phyloP scores from a whole-genome alignment of 2,797 vertebrate genomes.

The Rhincodon typus region DNA sequence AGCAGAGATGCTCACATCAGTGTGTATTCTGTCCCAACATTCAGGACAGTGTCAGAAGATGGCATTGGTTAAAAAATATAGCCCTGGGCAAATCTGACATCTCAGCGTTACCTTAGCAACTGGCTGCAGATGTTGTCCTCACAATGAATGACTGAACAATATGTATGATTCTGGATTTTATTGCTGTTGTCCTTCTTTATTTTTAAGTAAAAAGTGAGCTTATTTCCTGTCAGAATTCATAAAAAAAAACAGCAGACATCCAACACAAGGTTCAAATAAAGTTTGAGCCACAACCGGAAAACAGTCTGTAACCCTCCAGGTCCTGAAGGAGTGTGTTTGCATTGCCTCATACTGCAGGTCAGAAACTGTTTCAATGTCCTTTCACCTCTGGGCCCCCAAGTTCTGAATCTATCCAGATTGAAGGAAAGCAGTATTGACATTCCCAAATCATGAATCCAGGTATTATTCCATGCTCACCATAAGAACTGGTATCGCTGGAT shows the following conservation, averaged over 20 bases:
- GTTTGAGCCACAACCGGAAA: slow-evolving; percentile 25
- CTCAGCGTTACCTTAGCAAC: slow-evolving; percentile 30
- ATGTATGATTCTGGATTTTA: slow-evolving; percentile 32
- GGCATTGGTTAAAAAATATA: slow-evolving; percentile 12
- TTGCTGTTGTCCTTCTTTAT: slow-evolving; percentile 33
- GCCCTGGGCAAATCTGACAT: slow-evolving; percentile 29
- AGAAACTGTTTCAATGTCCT: slow-evolving; percentile 21
- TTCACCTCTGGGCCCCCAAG: slow-evolving; percentile 19
- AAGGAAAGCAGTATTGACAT: not conserved
- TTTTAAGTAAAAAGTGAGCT: slow-evolving; percentile 33
- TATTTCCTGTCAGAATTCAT: slow-evolving; percentile 37
- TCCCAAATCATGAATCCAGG: not conserved
- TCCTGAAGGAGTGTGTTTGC: slow-evolving; percentile 20
- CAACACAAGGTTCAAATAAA: slow-evolving; percentile 37
- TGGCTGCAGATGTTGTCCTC: slow-evolving; percentile 5
- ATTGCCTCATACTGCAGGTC: slow-evolving; percentile 28
- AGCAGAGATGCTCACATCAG: not conserved
- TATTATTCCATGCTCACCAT: not conserved
- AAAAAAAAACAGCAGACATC: slow-evolving; percentile 29
- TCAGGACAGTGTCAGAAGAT: not conserved
- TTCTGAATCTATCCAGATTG: not conserved
- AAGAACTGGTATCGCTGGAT: not conserved
- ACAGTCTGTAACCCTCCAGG: slow-evolving; percentile 12
- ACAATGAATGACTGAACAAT: slow-evolving; percentile 33
- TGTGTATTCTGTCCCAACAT: not conserved